A percentile compares a stretch with the other conserved stretches of the same genome.
Conservation (phyloP, 2,888 invertebrate species). For the Aspidapion aeneum region DNA sequence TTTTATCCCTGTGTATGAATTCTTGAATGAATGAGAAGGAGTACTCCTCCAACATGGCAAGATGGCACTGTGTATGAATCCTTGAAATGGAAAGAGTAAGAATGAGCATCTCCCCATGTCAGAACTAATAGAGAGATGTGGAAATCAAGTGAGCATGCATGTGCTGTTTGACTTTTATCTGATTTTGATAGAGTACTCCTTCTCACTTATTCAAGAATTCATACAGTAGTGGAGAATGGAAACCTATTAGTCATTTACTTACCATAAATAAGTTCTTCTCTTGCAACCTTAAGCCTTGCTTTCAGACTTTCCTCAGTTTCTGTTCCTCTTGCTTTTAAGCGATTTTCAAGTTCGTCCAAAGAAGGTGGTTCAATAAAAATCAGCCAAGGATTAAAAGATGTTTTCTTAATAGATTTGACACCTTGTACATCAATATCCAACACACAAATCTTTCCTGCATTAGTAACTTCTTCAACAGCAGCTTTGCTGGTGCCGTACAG, state of each 20-base stretch:
- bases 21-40: too few species aligned
- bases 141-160: too few species aligned
- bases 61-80: too few species aligned
- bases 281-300: constrained; percentile 74
- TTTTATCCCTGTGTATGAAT: too few species aligned
- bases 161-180: too few species aligned
- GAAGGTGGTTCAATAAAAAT: constrained; percentile 93
- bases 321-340: constrained; percentile 76
- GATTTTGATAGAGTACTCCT: too few species aligned
- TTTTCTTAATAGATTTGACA: constrained; percentile 75
- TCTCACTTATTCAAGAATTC: too few species aligned
- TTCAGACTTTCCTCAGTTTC: constrained; percentile 85
- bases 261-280: constrained; percentile 83
- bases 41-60: too few species aligned
- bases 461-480: constrained; percentile 77
- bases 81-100: too few species aligned
- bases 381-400: constrained; percentile 76
- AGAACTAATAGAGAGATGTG: too few species aligned
- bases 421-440: constrained; percentile 95
- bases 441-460: constrained; percentile 83
- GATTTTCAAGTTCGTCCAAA: constrained; percentile 70
- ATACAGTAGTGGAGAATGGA: too few species aligned
- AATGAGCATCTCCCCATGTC: too few species aligned
- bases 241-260: constrained; percentile 30
- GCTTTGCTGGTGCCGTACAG: constrained; percentile 93